Conservation (phyloP, 2,113 vertebrate species). For the Paedocypris sp. region DNA sequence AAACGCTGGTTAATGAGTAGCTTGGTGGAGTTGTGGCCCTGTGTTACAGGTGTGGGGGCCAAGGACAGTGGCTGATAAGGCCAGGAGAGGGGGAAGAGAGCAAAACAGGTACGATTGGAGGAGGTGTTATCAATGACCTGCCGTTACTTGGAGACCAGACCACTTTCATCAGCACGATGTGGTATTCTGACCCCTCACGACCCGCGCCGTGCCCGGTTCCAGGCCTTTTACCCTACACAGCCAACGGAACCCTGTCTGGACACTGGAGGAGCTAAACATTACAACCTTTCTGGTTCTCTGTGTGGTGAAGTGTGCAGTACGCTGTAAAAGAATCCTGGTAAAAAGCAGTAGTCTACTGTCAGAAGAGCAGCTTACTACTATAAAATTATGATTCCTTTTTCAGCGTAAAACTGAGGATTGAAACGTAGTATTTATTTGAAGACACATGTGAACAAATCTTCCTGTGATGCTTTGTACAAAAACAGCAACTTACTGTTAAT, state of each 20-base stretch:
- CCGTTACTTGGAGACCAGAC: neutral
- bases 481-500: no score
- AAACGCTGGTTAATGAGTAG: slow-evolving; percentile 47
- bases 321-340: no score
- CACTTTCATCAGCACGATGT: neutral
- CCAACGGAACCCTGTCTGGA: neutral
- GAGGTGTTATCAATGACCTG: neutral
- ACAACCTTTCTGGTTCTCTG: no score
- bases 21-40: slow-evolving; percentile 16
- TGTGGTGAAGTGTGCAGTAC: no score
- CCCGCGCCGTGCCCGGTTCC: no score
- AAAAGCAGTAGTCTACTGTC: no score
- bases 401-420: no score
- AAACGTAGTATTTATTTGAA: no score
- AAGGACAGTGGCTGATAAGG: slow-evolving; percentile 40
- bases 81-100: slow-evolving; percentile 28
- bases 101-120: neutral
- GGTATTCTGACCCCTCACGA: neutral
- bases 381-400: no score
- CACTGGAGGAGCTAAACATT: neutral
- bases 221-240: neutral
- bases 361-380: no score
- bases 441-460: no score
- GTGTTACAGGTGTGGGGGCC: slow-evolving; percentile 45
- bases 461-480: no score